Percentiles rank a stretch among this genome's conserved stretches.
Conservation (phyloP, 92 coral and sea anemone species). For the Muricea muricata region DNA sequence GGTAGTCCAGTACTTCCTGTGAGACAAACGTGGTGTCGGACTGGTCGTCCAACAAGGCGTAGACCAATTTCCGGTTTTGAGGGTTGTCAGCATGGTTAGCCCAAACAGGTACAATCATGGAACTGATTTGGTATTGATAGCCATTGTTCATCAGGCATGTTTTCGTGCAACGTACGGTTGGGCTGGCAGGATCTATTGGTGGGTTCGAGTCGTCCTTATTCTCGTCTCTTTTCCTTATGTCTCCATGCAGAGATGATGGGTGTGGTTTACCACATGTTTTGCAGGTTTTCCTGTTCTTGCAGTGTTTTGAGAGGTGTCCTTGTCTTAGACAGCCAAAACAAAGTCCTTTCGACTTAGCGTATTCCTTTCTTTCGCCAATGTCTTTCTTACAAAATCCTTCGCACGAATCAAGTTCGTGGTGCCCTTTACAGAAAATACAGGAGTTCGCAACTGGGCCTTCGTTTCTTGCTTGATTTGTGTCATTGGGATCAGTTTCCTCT, state of each 20-base stretch:
- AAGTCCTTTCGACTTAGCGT: constrained; percentile 47
- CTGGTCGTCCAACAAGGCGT: constrained; percentile 68
- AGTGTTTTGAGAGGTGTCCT: constrained; percentile 65
- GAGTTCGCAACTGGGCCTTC: no score
- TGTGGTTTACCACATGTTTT: constrained; percentile 51
- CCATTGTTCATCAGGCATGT: background rate
- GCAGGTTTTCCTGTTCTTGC: constrained; percentile 57
- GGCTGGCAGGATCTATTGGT: background rate
- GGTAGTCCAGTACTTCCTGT: constrained; percentile 15
- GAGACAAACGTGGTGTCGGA: constrained; percentile 61
- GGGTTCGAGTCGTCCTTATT: no score
- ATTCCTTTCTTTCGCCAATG: constrained; percentile 62
- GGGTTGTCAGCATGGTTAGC: constrained; percentile 42
- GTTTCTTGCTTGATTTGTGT: no score
- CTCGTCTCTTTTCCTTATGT: constrained; percentile 41
- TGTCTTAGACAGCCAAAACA: constrained; percentile 63
- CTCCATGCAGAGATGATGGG: constrained; percentile 68
- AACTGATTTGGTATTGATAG: constrained; percentile 34
- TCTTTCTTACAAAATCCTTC: constrained; percentile 46
- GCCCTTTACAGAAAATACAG: constrained; percentile 42
- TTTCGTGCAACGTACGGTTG: constrained; percentile 16
- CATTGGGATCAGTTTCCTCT: no score
- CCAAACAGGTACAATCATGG: constrained; percentile 74
- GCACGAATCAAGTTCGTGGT: constrained; percentile 63
- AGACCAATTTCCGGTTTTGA: constrained; percentile 32